Conservation (phyloP, 2,113 vertebrate species). For the Sturnus vulgaris region DNA sequence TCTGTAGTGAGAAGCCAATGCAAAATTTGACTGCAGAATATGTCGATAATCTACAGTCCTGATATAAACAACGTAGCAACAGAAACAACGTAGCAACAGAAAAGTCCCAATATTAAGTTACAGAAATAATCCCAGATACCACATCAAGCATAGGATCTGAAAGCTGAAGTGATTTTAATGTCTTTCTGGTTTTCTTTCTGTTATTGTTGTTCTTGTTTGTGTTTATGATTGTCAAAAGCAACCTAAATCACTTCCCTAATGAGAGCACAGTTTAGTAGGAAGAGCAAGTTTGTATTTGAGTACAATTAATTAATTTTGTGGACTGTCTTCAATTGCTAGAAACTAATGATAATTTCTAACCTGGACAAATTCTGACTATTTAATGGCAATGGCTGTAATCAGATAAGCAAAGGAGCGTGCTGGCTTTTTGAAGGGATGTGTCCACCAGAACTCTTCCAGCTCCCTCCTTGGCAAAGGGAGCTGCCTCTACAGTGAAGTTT, state of each 20-base stretch:
- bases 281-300: not conserved
- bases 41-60: not conserved
- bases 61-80: not conserved
- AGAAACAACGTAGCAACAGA: not conserved
- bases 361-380: not conserved
- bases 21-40: not conserved
- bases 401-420: not conserved
- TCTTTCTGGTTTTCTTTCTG: not conserved
- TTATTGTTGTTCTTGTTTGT: not conserved
- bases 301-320: not conserved
- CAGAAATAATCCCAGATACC: not conserved
- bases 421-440: accelerated
- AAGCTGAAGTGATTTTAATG: not conserved
- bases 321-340: not conserved
- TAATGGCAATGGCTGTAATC: not conserved
- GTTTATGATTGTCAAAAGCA: not conserved
- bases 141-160: not conserved
- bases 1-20: not conserved
- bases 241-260: not conserved
- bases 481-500: not conserved
- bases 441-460: not conserved
- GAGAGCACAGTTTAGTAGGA: not conserved
- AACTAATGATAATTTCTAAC: not conserved
- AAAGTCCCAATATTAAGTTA: not conserved
- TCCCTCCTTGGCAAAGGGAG: not conserved